Evolutionary conservation across 2,888 invertebrate genomes (phyloP).

Genomic region (Drosophila pseudotakahashii): DNA sequence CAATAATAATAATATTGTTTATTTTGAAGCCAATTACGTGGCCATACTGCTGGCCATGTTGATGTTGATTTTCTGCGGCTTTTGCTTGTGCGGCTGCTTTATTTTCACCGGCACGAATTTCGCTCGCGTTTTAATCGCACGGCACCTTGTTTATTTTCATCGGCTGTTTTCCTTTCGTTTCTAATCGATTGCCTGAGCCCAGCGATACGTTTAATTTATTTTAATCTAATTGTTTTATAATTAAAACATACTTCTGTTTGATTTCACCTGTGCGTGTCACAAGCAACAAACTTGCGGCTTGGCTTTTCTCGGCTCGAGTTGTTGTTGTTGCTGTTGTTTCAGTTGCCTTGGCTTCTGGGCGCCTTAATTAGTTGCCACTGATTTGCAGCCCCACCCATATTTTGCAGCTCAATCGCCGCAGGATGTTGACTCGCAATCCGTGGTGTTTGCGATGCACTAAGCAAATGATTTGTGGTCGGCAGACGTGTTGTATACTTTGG

Average conservation of each 20-base stretch:
- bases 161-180: conserved; percentile 32
- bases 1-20: conserved; percentile 51
- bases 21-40: conserved; percentile 61
- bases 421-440: conserved; percentile 12
- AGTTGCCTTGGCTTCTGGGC: conserved; percentile 24
- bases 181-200: conserved; percentile 75
- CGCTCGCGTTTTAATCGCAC: conserved; percentile 44
- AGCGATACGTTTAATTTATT: conserved; percentile 76
- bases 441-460: not conserved
- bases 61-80: conserved; percentile 30
- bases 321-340: conserved; percentile 19
- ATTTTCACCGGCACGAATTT: conserved; percentile 77
- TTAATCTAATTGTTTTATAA: conserved; percentile 76
- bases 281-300: conserved; percentile 14
- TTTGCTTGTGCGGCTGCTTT: conserved; percentile 40
- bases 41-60: conserved; percentile 28
- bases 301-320: conserved; percentile 20
- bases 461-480: not conserved
- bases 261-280: conserved; percentile 61
- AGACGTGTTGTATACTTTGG: conserved; percentile 52
- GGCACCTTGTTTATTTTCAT: conserved; percentile 36
- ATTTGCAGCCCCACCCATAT: conserved; percentile 4
- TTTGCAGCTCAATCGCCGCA: conserved; percentile 18
- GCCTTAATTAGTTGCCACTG: conserved; percentile 41
- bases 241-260: conserved; percentile 60